These are phyloP conservation scores for Luidia sarsii DNA, from an alignment of 53 echinoderm and acorn worm genomes.

Conservation along the genomic window DNA sequence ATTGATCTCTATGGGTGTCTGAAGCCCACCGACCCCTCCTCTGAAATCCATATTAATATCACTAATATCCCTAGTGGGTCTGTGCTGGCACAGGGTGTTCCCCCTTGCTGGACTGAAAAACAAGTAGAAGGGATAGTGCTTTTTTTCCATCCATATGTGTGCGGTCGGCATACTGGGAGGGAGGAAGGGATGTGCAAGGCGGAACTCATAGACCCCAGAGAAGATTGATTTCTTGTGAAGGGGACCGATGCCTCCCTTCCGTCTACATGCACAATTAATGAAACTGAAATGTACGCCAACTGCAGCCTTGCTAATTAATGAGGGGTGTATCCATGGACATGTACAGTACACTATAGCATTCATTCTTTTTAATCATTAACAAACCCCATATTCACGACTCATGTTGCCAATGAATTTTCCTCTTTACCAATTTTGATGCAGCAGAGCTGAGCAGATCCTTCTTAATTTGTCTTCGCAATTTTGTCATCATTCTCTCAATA, in stretches of 20 bases:
- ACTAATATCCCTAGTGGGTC: constrained; percentile 14
- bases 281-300: neutral
- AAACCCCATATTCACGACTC: too few relatives aligned
- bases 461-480: too few relatives aligned
- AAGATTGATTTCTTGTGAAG: constrained; percentile 24
- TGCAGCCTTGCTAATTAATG: constrained; percentile 23
- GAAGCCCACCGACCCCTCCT: neutral
- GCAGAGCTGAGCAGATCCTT: too few relatives aligned
- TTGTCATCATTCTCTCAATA: too few relatives aligned
- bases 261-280: constrained; percentile 9
- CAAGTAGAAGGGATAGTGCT: too few relatives aligned
- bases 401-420: too few relatives aligned
- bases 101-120: too few relatives aligned
- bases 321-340: constrained; percentile 3
- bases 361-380: too few relatives aligned
- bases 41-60: constrained; percentile 42
- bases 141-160: too few relatives aligned
- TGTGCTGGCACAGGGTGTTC: neutral
- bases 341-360: neutral
- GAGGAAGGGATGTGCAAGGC: too few relatives aligned
- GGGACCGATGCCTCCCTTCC: neutral
- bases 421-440: too few relatives aligned
- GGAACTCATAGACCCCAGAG: too few relatives aligned
- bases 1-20: neutral
- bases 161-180: constrained; percentile 7